These are phyloP conservation scores for Micropoecilia bifurca DNA, from an alignment of 2,797 vertebrate species.

Conservation along the genomic window DNA sequence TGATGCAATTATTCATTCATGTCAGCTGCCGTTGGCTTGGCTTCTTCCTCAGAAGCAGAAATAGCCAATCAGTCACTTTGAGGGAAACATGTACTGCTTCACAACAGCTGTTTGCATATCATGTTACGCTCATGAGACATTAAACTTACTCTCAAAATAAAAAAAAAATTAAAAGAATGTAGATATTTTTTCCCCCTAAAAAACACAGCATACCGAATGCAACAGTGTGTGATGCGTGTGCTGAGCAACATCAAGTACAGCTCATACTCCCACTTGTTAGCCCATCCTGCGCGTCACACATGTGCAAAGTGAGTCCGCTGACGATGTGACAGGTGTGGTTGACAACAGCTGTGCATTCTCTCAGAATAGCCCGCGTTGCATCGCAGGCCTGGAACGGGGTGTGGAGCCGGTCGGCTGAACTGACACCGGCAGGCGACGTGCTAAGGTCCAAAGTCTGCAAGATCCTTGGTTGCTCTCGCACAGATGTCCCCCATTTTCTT, in stretches of 20 bases:
- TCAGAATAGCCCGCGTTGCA: conserved; percentile 62
- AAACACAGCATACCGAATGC: background rate
- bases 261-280: conserved; percentile 18
- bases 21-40: background rate
- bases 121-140: background rate
- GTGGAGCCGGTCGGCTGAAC: conserved; percentile 53
- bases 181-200: background rate
- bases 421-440: conserved; percentile 55
- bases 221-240: conserved; percentile 3
- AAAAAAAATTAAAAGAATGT: too few species aligned
- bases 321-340: conserved; percentile 64
- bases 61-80: background rate
- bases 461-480: conserved; percentile 60
- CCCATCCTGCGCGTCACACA: conserved; percentile 2
- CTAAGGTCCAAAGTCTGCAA: conserved; percentile 49
- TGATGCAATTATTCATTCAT: conserved; percentile 1
- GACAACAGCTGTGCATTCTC: conserved; percentile 71
- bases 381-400: conserved; percentile 26
- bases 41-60: conserved; percentile 2
- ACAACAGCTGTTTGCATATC: background rate
- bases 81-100: background rate
- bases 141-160: background rate
- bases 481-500: conserved; percentile 28
- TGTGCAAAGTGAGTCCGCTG: conserved; percentile 38
- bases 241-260: conserved; percentile 23